Conservation (phyloP, 2,797 vertebrate species). For the Rhabdophis nuchalis region DNA sequence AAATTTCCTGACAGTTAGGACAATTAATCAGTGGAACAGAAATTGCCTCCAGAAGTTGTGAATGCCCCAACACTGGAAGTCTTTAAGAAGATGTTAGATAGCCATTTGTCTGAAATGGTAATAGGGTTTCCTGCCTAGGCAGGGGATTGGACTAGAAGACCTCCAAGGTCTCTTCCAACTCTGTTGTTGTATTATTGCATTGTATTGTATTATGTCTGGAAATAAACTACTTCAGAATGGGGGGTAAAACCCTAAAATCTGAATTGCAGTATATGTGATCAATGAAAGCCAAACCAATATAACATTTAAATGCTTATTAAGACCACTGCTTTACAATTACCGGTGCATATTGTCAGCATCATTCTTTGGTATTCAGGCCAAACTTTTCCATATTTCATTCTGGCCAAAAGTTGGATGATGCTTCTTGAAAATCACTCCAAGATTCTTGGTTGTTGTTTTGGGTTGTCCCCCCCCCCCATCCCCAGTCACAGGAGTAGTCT, state of each 20-base stretch:
- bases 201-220: no score
- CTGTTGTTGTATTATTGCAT: no score
- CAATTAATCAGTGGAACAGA: no score
- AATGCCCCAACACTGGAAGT: no score
- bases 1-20: no score
- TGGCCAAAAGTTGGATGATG: background rate
- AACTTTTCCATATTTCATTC: background rate
- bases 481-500: background rate
- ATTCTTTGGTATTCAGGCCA: background rate
- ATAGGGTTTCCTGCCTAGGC: no score
- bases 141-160: no score
- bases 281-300: background rate
- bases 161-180: no score
- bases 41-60: no score
- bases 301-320: background rate
- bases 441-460: background rate
- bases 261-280: background rate
- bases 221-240: background rate
- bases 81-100: no score
- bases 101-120: no score
- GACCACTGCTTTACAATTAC: accelerated
- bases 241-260: background rate
- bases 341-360: background rate
- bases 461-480: no score
- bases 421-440: background rate